Evolutionary conservation across 2,113 vertebrate genomes (phyloP), one percentile per base, ranked within the genome.

Genomic region (Microcebus griseorufus): DNA sequence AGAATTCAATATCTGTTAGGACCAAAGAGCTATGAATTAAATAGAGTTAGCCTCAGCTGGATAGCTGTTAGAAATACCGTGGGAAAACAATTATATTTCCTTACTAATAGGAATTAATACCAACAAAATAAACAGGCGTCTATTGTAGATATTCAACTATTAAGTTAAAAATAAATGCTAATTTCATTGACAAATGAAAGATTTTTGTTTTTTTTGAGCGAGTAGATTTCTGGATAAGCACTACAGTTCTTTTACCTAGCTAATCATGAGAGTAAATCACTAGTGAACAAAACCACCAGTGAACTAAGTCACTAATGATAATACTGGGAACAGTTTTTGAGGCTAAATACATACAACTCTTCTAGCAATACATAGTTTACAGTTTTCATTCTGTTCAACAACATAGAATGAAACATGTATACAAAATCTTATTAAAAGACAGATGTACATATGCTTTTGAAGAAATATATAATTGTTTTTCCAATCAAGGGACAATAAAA

Each of bases 11-110:
- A 90, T 94, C 23, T 97, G 65, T 88, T 93, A 81, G 55, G 42
- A 70, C 9, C 42, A 96, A 92, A 97, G 84, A 95, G n/a, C 86
- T 96, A 93, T 73, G 67, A 95, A 95, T 96, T 92, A 95, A 92
- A 81, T 32, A 62, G 51, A 51, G 62, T 78, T 96, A 69, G 64
- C 29, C 83, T 95, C 91, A 93, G 64, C 79, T 92, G 65, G 79
- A 97, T 88, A 94, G n/a, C 20, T 73, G 51, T 51, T 96, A 96
- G 16, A 53, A 27, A 84, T 93, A 42, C 64, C 0, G 0, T 62
- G n/a, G 62, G n/a, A 60, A 95, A 96, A 91, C 10, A 60, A 83
- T 93, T 89, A 62, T 87, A 65, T 62, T 97, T 4, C 53, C 20
- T 86, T 97, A 81, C 13, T 89, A 55, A 51, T 10, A 96, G 23